phyloP scores from a whole-genome alignment of 1,140 invertebrate species.

The Reticulitermes speratus region DNA sequence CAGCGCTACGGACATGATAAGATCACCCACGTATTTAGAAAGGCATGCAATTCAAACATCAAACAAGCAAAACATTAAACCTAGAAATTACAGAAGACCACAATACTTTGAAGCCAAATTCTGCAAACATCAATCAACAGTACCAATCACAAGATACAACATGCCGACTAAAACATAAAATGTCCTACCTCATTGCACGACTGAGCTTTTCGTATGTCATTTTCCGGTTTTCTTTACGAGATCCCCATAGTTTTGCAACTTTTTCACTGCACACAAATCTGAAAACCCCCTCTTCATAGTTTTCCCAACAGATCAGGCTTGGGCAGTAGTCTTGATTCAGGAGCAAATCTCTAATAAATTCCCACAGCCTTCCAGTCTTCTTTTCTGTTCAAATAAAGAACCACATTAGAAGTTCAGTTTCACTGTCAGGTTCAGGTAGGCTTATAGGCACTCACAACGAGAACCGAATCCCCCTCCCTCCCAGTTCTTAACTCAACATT shows the following conservation, averaged over 20 bases:
- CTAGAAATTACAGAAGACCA: too few species aligned
- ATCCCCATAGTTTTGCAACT: constrained; percentile 86
- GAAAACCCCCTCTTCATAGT: constrained; percentile 80
- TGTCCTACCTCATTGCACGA: constrained; percentile 79
- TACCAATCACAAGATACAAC: background rate
- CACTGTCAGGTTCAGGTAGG: too few species aligned
- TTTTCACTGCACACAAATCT: constrained; percentile 88
- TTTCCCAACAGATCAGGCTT: constrained; percentile 82
- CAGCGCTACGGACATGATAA: too few species aligned
- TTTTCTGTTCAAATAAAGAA: constrained; percentile 26
- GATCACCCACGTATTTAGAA: too few species aligned
- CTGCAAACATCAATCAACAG: too few species aligned
- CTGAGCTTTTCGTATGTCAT: constrained; percentile 96
- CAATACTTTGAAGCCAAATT: too few species aligned
- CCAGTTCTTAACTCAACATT: background rate
- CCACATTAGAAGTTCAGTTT: background rate
- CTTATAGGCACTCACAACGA: background rate
- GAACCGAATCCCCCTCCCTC: too few species aligned
- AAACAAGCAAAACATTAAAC: too few species aligned
- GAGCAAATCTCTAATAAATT: constrained; percentile 79
- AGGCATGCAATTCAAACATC: too few species aligned
- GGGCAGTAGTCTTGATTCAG: constrained; percentile 75
- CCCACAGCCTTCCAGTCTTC: constrained; percentile 56
- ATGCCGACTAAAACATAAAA: background rate
- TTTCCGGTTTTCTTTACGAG: constrained; percentile 79